These are phyloP conservation scores for Dromas ardeola DNA, from an alignment of 2,113 vertebrate species.

Conservation along the genomic window DNA sequence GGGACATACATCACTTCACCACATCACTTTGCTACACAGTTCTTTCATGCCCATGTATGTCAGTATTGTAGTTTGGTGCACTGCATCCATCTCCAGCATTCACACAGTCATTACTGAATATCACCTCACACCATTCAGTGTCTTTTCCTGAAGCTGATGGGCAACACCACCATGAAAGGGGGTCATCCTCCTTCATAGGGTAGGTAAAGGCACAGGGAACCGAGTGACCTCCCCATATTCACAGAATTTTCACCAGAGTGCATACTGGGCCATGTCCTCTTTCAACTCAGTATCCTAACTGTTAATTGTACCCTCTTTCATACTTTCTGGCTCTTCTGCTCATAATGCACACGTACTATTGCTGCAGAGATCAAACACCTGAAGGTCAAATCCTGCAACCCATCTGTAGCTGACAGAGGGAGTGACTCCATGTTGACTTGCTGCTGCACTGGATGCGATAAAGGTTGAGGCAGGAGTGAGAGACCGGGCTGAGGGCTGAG, in stretches of 20 bases:
- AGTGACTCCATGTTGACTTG: background rate
- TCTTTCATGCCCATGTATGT: background rate
- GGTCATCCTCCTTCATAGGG: background rate
- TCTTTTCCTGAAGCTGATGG: background rate
- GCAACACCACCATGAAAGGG: background rate
- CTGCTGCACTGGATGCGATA: background rate
- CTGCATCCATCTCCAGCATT: background rate
- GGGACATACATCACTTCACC: background rate
- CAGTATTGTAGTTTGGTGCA: background rate
- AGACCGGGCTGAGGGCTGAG: rapidly evolving
- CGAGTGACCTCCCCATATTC: background rate
- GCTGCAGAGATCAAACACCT: background rate
- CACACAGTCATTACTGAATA: background rate
- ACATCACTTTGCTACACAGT: background rate
- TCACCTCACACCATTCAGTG: background rate
- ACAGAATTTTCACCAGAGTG: background rate
- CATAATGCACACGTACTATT: background rate
- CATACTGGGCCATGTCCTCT: background rate
- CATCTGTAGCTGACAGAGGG: background rate
- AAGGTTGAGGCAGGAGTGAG: rapidly evolving
- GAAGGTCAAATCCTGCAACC: background rate
- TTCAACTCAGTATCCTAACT: background rate
- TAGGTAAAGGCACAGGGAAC: background rate
- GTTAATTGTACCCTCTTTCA: background rate
- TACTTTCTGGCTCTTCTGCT: background rate